phyloP scores from a whole-genome alignment of 2,113 vertebrate genomes.

The Columba janthina region DNA sequence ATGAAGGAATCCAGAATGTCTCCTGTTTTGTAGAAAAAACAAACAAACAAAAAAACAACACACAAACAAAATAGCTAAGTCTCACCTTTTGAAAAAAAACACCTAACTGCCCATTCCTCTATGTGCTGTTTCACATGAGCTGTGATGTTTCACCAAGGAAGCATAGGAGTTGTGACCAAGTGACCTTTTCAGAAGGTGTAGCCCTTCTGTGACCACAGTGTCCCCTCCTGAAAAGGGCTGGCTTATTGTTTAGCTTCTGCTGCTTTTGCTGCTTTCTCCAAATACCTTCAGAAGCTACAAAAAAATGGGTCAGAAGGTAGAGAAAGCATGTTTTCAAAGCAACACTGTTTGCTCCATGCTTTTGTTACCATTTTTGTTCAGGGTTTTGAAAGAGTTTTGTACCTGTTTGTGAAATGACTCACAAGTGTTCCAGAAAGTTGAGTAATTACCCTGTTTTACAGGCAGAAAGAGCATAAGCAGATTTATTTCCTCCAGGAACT shows the following conservation, averaged over 20 bases:
- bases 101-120: not conserved
- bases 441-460: not conserved
- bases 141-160: not conserved
- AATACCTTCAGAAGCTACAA: not conserved
- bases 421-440: not conserved
- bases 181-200: not conserved
- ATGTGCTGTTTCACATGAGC: not conserved
- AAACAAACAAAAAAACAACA: not conserved
- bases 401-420: not conserved
- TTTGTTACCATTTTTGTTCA: not conserved
- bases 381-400: not conserved
- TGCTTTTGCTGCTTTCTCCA: not conserved
- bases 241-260: not conserved
- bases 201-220: not conserved
- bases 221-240: not conserved
- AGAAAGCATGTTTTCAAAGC: not conserved
- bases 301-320: not conserved
- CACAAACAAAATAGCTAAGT: not conserved
- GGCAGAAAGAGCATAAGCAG: not conserved
- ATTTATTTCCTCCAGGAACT: not conserved
- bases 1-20: not conserved
- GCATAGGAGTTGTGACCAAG: not conserved
- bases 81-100: not conserved
- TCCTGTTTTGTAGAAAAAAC: not conserved
- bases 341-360: not conserved